phyloP scores from a whole-genome alignment of 2,113 vertebrate species.

The Myrmophylax atrothorax region DNA sequence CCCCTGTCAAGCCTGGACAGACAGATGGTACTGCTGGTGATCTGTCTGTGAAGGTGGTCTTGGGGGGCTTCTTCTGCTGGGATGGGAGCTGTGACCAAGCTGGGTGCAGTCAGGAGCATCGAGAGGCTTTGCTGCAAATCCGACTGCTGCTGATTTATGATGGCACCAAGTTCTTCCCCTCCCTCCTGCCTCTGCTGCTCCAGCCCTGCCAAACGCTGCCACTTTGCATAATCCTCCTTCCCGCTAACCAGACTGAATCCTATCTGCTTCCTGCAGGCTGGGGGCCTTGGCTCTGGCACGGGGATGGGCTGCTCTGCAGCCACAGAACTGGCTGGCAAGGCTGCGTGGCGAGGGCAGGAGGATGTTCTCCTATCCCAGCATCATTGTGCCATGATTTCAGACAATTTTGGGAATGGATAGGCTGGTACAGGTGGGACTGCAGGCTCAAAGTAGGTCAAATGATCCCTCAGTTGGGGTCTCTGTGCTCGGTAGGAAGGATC shows the following conservation, averaged over 20 bases:
- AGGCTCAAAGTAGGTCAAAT: accelerated
- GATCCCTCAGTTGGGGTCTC: background rate
- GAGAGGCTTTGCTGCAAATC: background rate
- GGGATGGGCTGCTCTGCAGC: background rate
- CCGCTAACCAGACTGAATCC: slow-evolving; percentile 1
- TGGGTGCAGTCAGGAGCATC: background rate
- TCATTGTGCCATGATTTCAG: accelerated
- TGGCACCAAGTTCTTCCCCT: background rate
- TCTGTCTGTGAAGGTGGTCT: background rate
- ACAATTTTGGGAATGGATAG: background rate
- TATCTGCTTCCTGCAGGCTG: slow-evolving; percentile 32
- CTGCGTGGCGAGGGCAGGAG: background rate
- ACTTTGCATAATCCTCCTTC: slow-evolving; percentile 43
- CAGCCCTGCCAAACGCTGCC: background rate
- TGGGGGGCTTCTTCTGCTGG: background rate
- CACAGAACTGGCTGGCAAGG: background rate
- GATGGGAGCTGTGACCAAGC: background rate
- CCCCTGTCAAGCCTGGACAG: accelerated
- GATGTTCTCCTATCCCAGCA: background rate
- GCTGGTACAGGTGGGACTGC: too few species aligned
- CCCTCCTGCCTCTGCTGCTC: background rate
- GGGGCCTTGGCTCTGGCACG: background rate
- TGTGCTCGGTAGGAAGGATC: background rate
- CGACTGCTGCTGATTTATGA: background rate
- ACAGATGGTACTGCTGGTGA: background rate